These are phyloP conservation scores for Capromys pilorides DNA, from an alignment of 2,797 vertebrate genomes.

Conservation along the genomic window DNA sequence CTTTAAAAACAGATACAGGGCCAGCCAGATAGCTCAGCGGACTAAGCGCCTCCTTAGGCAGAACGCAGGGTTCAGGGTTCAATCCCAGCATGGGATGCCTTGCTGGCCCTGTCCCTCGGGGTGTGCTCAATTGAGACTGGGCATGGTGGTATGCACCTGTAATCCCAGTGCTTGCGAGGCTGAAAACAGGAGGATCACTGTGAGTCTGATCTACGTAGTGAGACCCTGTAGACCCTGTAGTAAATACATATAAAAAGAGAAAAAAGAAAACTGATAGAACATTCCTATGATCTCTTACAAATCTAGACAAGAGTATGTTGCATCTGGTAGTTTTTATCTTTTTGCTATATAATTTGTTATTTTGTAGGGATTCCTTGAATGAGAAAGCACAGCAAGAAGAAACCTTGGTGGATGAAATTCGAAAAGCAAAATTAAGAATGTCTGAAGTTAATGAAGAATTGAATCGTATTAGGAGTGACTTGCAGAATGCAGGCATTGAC, in stretches of 20 bases:
- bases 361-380: conserved; percentile 86
- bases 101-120: too few species aligned
- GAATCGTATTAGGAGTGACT: conserved; percentile 85
- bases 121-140: too few species aligned
- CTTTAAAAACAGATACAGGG: conserved; percentile 15
- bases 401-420: conserved; percentile 86
- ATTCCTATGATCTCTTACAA: background rate
- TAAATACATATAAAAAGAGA: too few species aligned
- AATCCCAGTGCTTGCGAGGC: too few species aligned
- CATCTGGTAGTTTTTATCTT: conserved; percentile 16
- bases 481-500: conserved; percentile 91
- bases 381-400: conserved; percentile 87
- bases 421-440: conserved; percentile 83
- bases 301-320: background rate
- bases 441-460: conserved; percentile 91
- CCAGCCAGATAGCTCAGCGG: too few species aligned
- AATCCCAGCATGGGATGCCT: too few species aligned
- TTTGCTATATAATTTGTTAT: conserved; percentile 5
- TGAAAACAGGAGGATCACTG: too few species aligned
- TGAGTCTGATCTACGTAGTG: too few species aligned
- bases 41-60: too few species aligned
- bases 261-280: background rate
- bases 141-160: too few species aligned
- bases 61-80: too few species aligned
- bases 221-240: too few species aligned